Evolutionary conservation across 2,888 invertebrate species (phyloP), one percentile per base, ranked within the genome.

Genomic region (Boloria euphrosyne): DNA sequence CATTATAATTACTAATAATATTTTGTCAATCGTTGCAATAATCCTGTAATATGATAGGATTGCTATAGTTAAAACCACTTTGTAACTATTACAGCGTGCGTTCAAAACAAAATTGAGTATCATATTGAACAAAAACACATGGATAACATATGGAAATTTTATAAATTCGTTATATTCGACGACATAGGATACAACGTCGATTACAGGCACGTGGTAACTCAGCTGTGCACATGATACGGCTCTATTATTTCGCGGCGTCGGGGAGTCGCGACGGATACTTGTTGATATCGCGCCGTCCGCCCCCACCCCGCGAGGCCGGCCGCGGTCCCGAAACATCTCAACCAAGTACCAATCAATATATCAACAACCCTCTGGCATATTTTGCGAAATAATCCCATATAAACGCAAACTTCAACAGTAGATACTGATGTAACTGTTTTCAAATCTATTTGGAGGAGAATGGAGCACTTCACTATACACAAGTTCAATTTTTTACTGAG

Each of bases 251-350:
- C 63, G 52, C 66, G 67, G 64, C 70, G 73, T 47, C 70, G 65
- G 53, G 65, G 59, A 69, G 74, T 31, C 73, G 71, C 70, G 70
- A 65, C 72, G 67, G 46, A 38, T 47, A 74, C 75, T 74, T 75
- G 74, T 75, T 75, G 74, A 74, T 73, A 70, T 67, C 62, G 51
- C 60, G 7, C 65, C 68, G 61, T 50, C 27, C 38, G 46, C 50
- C 14, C 55, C 43, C 57, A 1, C 38, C 65, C 62, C 4, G 65
- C 44, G 43, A 44, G 49, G 31, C 58, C 44, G 13, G 4, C 43
- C 47, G 27, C 50, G 14, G 53, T 27, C 46, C 46, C 46, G 2
- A 54, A 38, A 31, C 31, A 44, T 38, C 62, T 47, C 55, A n/a
- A n/a, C n/a, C n/a, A n/a, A n/a, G n/a, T 43, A 55, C 22, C 62